Base-by-base conservation (phyloP, 1,140 invertebrate species). In the Zaprionus africanus region DNA sequence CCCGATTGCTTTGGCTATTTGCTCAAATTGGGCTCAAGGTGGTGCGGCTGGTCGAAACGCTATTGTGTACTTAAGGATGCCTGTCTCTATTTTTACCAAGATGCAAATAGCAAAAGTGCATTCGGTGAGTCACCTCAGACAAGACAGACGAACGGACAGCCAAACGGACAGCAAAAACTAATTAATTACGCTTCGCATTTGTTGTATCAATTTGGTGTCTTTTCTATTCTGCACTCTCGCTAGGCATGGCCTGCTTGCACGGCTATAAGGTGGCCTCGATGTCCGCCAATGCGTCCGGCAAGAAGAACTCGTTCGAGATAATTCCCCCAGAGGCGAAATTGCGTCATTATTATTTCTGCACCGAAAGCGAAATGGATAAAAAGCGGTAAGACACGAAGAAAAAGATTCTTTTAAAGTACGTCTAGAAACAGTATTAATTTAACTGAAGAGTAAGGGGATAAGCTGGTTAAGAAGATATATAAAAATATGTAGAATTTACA, bases 41-140 rank as follows among this genome's bases (percentile, higher is more conserved):
- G 94, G 95, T 97, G 96, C 93, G 96, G 94, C 56, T 99, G 98
- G 98, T 96, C 96, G 68, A 96, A 96, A 82, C 95, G 98, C 53
- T 99, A 98, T 94, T 99, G 98, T 94, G 96, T 99, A 22, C 94
- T 99, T 5, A 99, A 99, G 93, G 98, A 99, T 93, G 98, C 98
- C 53, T 98, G 97, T 82, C 94, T 99, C 12, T 99, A 98, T 93
- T 98, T 99, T 93, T 99, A 98, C 93, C 96, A 96, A 79, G 97
- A 98, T 92, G 95, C 95, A 13, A 96, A 96, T 90, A 96, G 97
- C 70, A 96, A 96, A 82, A 96, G 94, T 90, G 97, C 98, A 77
- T 96, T 98, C 92, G 98, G 97, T 98, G 78, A 81, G 85, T 90
- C 86, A 85, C 51, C n/a, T 17, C n/a, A 17, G 41, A 17, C 41